These are phyloP conservation scores for Coryphaenoides rupestris DNA, from an alignment of 2,113 vertebrate species.

Conservation along the genomic window DNA sequence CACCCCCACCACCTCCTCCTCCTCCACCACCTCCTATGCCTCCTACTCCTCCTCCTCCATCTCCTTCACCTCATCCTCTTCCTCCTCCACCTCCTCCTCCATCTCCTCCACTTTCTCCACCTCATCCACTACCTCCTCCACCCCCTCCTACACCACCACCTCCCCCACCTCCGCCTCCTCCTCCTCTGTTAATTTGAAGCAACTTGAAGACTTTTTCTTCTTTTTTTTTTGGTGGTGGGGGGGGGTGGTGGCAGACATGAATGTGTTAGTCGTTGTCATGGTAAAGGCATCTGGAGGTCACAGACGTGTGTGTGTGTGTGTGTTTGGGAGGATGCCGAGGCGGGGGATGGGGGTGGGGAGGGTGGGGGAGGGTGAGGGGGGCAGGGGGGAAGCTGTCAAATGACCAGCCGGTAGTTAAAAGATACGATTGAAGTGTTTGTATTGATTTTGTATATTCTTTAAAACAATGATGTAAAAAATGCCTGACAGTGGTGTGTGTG, in stretches of 20 bases:
- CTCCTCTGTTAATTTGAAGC: slow-evolving; percentile 22
- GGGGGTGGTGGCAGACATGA: slow-evolving; percentile 30
- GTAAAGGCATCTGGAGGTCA: slow-evolving; percentile 9
- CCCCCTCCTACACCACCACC: too few species aligned
- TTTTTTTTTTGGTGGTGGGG: too few species aligned
- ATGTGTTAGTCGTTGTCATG: slow-evolving; percentile 14
- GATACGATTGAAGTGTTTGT: slow-evolving; percentile 23
- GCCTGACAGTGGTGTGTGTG: too few species aligned
- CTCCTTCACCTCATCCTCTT: too few species aligned
- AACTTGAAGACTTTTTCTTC: too few species aligned
- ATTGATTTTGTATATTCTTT: background rate
- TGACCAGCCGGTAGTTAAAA: background rate
- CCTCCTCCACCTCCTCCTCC: too few species aligned
- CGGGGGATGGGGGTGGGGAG: background rate
- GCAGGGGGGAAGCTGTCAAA: background rate
- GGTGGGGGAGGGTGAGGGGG: too few species aligned
- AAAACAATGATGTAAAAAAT: slow-evolving; percentile 26
- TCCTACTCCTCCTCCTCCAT: too few species aligned
- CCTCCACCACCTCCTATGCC: too few species aligned
- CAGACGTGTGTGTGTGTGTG: background rate
- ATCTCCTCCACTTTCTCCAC: too few species aligned
- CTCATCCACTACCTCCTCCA: too few species aligned
- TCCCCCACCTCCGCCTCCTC: background rate
- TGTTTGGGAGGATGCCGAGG: background rate
- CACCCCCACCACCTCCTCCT: too few species aligned